Evolutionary conservation across 2,113 vertebrate genomes (phyloP), one percentile per base, ranked within the genome.

Genomic region (Ammospiza caudacuta): DNA sequence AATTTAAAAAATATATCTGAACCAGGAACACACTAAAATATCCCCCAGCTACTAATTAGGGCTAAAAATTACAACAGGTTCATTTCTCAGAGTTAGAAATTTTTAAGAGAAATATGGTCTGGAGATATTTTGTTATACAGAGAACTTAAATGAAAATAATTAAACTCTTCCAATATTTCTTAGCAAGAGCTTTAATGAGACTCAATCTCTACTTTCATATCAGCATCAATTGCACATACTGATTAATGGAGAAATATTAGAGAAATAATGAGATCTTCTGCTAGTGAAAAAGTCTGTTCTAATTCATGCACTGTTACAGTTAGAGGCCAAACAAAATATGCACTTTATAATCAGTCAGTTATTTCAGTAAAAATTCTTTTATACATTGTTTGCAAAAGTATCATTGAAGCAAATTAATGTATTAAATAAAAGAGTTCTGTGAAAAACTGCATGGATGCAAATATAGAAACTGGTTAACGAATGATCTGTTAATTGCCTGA

Each of bases 201-300:
- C 68, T 76, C 44, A 93, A 11, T 78, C 67, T 75, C 62, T 76
- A 10, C 68, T 89, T 86, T 83, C 79, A 72, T 92, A 87, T 39
- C 87, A 54, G 23, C n/a, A 61, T 29, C 64, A 92, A 39, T 84
- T 91, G 59, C 25, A 49, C 21, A 69, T 61, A 41, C 25, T 77
- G 67, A 96, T 81, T 95, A 89, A 90, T 69, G 64, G 58, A 80
- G 93, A 97, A 81, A 41, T 76, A 87, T 83, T 92, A 94, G n/a
- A 44, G 47, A 91, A 92, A 35, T 94, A 92, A 95, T 88, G 78
- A 89, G 61, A 85, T 93, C 83, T 94, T 83, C 66, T 94, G 63
- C 49, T 92, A 63, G 80, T 43, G 73, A 52, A 83, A 82, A 93
- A 72, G 17, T 18, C 37, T 78, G 2, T 81, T 82, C 46, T 95